A percentile compares a stretch with the other conserved stretches of the same genome.
phyloP scores from a whole-genome alignment of 2,797 vertebrate genomes.

The Varecia variegata region DNA sequence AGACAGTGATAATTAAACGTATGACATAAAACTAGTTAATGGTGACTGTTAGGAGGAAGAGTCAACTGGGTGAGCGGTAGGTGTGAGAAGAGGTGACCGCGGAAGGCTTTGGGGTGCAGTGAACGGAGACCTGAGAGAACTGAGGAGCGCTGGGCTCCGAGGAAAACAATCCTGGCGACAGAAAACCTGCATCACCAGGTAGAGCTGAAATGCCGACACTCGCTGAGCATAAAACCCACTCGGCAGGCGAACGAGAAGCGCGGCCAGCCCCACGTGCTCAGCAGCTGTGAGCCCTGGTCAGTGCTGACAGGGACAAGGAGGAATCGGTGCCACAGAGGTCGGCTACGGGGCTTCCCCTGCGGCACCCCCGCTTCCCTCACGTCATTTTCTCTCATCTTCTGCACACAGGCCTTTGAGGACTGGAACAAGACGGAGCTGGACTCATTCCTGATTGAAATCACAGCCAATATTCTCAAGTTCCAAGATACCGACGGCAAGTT shows the following conservation, averaged over 20 bases:
- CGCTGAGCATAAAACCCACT: not conserved
- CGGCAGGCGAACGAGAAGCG: not conserved
- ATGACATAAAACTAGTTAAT: rapidly evolving
- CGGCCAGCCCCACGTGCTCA: rapidly evolving
- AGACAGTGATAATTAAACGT: rapidly evolving
- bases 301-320: rapidly evolving
- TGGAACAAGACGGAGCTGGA: conserved; percentile 99
- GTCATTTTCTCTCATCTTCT: not conserved
- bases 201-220: rapidly evolving
- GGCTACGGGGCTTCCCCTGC: rapidly evolving
- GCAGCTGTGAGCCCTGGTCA: rapidly evolving
- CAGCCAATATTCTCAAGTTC: conserved; percentile 95
- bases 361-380: rapidly evolving
- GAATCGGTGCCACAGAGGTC: rapidly evolving
- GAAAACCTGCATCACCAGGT: not conserved
- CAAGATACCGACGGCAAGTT: conserved; percentile 88
- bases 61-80: rapidly evolving
- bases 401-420: conserved; percentile 88
- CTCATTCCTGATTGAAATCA: conserved; percentile 99
- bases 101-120: not conserved
- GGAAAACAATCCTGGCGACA: not conserved
- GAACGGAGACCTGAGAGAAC: not conserved
- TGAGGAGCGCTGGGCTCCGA: not conserved
- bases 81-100: rapidly evolving
- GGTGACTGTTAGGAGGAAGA: not conserved